A percentile compares a stretch with the other conserved stretches of the same genome.
phyloP scores from a whole-genome alignment of 2,797 vertebrate genomes.

The Cossypha heuglini region DNA sequence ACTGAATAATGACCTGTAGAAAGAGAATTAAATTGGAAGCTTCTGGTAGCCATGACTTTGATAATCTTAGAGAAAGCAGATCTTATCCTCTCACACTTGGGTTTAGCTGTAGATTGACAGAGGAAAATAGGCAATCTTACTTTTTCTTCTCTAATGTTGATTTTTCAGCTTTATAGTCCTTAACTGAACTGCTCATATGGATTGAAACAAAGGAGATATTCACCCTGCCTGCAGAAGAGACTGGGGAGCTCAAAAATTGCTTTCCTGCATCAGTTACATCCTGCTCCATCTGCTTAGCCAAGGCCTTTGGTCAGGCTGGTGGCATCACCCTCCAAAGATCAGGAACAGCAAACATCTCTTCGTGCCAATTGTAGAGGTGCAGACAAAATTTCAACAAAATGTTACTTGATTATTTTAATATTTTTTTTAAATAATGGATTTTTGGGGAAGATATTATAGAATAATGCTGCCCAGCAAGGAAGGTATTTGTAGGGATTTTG shows the following conservation, averaged over 20 bases:
- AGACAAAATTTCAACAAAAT: neutral
- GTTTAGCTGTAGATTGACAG: neutral
- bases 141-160: neutral
- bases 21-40: neutral
- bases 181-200: neutral
- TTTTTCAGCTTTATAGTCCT: slow-evolving; percentile 25
- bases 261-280: neutral
- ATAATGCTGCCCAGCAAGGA: neutral
- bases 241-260: neutral
- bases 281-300: neutral
- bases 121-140: neutral
- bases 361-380: neutral
- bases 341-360: neutral
- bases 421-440: neutral
- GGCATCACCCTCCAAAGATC: neutral
- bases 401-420: neutral
- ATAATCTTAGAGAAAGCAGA: neutral
- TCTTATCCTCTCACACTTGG: neutral
- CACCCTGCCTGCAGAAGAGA: neutral
- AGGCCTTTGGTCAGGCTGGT: neutral
- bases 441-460: neutral
- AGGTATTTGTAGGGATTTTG: neutral
- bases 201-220: slow-evolving; percentile 25
- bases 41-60: neutral
- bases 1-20: neutral